A percentile compares a stretch with the other conserved stretches of the same genome.
Evolutionary conservation across 2,888 invertebrate genomes (phyloP).

Genomic region (Ichneumon xanthorius): DNA sequence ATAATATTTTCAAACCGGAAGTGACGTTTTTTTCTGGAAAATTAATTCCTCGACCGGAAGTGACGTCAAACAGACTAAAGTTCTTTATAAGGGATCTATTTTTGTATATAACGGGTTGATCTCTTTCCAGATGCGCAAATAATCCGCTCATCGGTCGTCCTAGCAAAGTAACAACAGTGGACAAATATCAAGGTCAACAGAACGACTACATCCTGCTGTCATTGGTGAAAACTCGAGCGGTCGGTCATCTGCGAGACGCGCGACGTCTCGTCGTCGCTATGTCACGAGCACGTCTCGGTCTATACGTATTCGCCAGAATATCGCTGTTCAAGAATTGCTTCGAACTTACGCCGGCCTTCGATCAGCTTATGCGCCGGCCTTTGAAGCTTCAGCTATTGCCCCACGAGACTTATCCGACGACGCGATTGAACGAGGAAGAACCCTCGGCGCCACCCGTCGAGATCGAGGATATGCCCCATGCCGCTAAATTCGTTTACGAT

Average conservation of each 20-base stretch:
- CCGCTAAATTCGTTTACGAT: conserved; percentile 97
- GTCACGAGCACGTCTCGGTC: conserved; percentile 97
- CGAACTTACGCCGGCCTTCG: conserved; percentile 98
- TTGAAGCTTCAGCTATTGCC: conserved; percentile 92
- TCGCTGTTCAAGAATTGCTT: conserved; percentile 98
- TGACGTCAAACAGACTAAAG: too few relatives aligned
- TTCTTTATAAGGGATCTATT: not conserved
- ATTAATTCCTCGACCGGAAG: too few relatives aligned
- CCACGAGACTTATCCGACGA: conserved; percentile 92
- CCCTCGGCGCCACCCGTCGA: conserved; percentile 86
- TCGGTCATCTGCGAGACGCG: conserved; percentile 99
- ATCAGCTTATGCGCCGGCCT: conserved; percentile 93
- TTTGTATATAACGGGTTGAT: conserved; percentile 8
- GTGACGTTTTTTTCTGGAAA: too few relatives aligned
- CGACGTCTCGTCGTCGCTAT: conserved; percentile 98
- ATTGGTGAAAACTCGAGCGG: conserved; percentile 97
- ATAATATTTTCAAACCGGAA: too few relatives aligned
- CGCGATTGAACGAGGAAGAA: conserved; percentile 86
- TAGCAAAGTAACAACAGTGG: conserved; percentile 97
- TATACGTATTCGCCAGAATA: conserved; percentile 98
- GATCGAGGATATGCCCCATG: conserved; percentile 95
- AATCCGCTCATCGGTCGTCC: conserved; percentile 98
- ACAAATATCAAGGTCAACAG: conserved; percentile 99
- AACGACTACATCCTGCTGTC: conserved; percentile 99
- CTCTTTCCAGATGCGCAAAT: conserved; percentile 90